A percentile compares a stretch with the other conserved stretches of the same genome.
phyloP scores from a whole-genome alignment of 2,888 invertebrate species.

The Volucella inanis region DNA sequence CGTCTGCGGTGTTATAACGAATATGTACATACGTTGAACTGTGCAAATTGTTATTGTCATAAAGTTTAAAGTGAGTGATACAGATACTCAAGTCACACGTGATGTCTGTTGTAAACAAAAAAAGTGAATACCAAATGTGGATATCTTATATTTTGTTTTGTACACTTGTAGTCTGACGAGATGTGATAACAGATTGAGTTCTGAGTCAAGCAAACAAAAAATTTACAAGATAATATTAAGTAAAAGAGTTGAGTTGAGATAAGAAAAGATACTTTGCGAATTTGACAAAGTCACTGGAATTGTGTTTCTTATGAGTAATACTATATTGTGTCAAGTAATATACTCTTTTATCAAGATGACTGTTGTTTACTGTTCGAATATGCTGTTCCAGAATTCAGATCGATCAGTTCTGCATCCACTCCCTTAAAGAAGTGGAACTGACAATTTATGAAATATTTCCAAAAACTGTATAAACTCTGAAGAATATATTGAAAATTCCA shows the following conservation, averaged over 20 bases:
- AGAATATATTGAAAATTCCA: too few species aligned
- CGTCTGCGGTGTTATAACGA: background rate
- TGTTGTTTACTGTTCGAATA: too few species aligned
- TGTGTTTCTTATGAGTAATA: too few species aligned
- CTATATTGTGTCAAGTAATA: too few species aligned
- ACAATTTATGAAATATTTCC: too few species aligned
- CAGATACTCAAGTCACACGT: conserved; percentile 37
- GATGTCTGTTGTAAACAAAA: background rate
- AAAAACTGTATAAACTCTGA: too few species aligned
- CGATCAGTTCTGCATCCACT: too few species aligned
- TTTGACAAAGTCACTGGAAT: too few species aligned
- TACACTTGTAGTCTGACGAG: too few species aligned
- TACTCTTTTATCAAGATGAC: too few species aligned
- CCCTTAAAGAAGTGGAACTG: too few species aligned
- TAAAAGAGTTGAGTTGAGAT: background rate
- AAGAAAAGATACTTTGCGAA: background rate
- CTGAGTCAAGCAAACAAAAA: conserved; percentile 25
- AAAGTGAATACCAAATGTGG: conserved; percentile 2
- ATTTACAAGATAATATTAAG: background rate
- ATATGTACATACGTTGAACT: conserved; percentile 22
- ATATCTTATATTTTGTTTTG: background rate
- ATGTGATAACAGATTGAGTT: conserved; percentile 26
- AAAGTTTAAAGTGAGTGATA: conserved; percentile 38
- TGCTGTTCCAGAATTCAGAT: too few species aligned
- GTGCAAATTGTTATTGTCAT: conserved; percentile 15